A percentile compares a stretch with the other conserved stretches of the same genome.
Conservation (phyloP, 2,113 vertebrate genomes). For the Rynchops niger region DNA sequence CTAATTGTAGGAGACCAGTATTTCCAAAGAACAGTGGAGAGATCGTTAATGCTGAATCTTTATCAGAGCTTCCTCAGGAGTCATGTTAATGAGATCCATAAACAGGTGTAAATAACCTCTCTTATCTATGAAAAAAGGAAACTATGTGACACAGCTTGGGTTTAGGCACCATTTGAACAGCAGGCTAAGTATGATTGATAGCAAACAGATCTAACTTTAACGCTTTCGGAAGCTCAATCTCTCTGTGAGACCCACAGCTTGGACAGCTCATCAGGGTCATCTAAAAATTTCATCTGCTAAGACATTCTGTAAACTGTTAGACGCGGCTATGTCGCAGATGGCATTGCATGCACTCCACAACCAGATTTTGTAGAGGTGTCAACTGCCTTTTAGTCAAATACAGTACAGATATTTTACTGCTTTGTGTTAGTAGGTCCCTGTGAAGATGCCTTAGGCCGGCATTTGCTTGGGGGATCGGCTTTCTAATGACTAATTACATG, state of each 20-base stretch:
- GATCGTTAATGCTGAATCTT: background rate
- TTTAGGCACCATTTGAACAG: background rate
- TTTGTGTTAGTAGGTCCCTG: background rate
- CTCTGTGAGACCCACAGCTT: background rate
- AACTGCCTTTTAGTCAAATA: background rate
- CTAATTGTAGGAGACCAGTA: background rate
- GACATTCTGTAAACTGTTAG: constrained; percentile 6
- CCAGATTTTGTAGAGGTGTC: background rate
- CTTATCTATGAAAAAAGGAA: background rate
- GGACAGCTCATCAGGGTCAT: constrained; percentile 6
- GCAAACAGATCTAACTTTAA: background rate
- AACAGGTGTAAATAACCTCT: background rate
- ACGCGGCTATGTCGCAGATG: background rate
- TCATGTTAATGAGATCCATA: background rate
- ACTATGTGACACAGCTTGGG: background rate
- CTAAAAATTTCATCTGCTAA: constrained; percentile 26
- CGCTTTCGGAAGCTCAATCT: background rate
- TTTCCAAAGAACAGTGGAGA: background rate
- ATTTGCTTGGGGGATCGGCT: background rate
- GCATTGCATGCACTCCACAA: background rate
- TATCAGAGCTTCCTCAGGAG: background rate
- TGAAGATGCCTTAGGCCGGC: background rate
- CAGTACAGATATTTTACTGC: background rate
- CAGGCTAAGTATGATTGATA: background rate
- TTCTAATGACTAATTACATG: background rate